Evolutionary conservation across 1,140 invertebrate species (phyloP).

Genomic region (Rhagoletis zephyria): DNA sequence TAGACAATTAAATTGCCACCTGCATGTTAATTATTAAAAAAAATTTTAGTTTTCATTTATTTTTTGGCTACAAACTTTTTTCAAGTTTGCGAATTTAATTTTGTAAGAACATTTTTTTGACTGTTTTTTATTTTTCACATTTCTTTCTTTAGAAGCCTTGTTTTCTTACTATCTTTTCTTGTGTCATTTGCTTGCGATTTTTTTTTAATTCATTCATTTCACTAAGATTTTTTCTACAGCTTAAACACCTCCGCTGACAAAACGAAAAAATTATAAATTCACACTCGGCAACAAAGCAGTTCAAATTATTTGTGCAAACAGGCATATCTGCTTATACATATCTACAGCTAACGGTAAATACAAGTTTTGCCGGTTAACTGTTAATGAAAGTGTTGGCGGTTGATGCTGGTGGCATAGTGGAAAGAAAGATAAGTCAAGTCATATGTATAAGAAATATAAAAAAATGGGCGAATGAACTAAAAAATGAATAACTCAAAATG

Average conservation of each 20-base stretch:
- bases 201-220: background rate
- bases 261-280: constrained; percentile 28
- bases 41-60: background rate
- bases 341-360: constrained; percentile 22
- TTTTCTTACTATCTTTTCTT: background rate
- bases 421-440: background rate
- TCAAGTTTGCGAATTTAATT: background rate
- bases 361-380: constrained; percentile 23
- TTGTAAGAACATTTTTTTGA: background rate
- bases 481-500: background rate
- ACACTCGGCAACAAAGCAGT: constrained; percentile 8
- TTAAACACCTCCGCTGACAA: constrained; percentile 10
- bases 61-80: background rate
- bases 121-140: background rate
- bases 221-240: background rate
- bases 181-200: too few species aligned
- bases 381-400: constrained; percentile 37
- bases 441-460: background rate
- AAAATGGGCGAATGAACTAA: background rate
- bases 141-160: background rate
- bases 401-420: background rate
- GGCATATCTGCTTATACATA: background rate
- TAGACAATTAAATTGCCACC: background rate
- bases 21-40: background rate
- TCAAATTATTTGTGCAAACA: constrained; percentile 29